Conservation (phyloP, 2,888 invertebrate genomes). For the Cephalotes varians region DNA sequence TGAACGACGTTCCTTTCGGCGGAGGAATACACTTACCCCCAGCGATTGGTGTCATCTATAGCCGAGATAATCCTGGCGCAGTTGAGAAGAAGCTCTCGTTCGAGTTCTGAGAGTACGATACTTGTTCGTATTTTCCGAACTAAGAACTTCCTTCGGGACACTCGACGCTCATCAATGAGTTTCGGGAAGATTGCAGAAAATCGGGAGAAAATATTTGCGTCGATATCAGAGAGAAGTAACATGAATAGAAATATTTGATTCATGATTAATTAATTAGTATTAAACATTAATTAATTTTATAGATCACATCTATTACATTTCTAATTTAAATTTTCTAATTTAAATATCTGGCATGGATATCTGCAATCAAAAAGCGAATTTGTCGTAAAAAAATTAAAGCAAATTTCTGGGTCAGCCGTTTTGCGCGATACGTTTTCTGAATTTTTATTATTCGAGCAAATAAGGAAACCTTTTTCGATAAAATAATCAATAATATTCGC, state of each 20-base stretch:
- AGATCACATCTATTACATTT: neutral
- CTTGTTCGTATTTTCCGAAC: slow-evolving; percentile 11
- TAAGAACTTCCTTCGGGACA: neutral
- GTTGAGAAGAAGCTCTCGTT: slow-evolving; percentile 47
- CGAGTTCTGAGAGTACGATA: neutral
- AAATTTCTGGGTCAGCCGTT: neutral
- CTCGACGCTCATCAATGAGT: neutral
- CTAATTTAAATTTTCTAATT: neutral
- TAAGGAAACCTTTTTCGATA: too few relatives aligned
- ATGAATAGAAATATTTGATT: neutral
- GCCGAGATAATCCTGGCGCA: slow-evolving; percentile 43
- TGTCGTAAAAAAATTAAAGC: neutral
- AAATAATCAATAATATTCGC: slow-evolving; percentile 13
- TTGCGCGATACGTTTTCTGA: neutral
- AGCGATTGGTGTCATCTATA: slow-evolving; percentile 74
- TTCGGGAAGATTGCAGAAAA: neutral
- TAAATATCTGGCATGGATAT: neutral
- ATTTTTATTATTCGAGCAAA: neutral
- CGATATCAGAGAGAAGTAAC: neutral
- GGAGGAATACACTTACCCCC: slow-evolving; percentile 66
- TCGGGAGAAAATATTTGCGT: neutral
- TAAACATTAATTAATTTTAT: slow-evolving; percentile 2
- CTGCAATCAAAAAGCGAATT: neutral
- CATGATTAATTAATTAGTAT: neutral
- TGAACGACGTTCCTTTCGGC: slow-evolving; percentile 58